Evolutionary conservation across 2,888 invertebrate genomes (phyloP), one percentile per base, ranked within the genome.

Genomic region (Macropis europaea): DNA sequence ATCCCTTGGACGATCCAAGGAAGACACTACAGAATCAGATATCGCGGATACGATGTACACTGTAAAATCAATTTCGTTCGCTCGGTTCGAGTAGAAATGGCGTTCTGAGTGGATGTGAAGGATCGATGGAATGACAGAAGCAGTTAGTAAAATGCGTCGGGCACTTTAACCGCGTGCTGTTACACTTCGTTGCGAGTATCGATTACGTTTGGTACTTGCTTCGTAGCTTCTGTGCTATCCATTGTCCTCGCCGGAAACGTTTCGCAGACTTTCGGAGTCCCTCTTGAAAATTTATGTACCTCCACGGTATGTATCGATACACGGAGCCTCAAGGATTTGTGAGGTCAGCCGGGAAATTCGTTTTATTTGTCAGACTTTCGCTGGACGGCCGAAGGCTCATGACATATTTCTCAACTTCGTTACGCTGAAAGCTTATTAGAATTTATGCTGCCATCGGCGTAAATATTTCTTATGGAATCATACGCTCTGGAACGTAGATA

Each of bases 111-210:
- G 47, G 34, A 26, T 43, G 34, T 32, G 19, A 42, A 38, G 36
- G 28, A 53, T 52, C 62, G 36, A 62, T 53, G 19, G 17, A 19
- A 30, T 11, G 45, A 15, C 45, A 53, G 36, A 53, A 62, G 53
- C 62, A 62, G 38, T 62, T 45, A 53, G 22, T 53, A 45, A 30
- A 62, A 62, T 28, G 43, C 28, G 45, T 32, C 15, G 11, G 22
- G 22, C 22, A 22, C 24, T 60, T 28, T 42, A 28, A 38, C 60
- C 50, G 34, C 42, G 50, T 42, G 22, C 60, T 42, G 26, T n/a
- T 13, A 34, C 36, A 26, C 38, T 22, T 60, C 42, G 30, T 38
- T 42, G 50, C 48, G 11, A 50, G 50, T 34, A 60, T 50, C 50
- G 50, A 60, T 50, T 42, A 28, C 50, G 32, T 42, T 42, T 36